Percentiles rank a stretch among this genome's conserved stretches.
These are phyloP conservation scores for Ptychodera flava DNA, from an alignment of 35 echinoderm and acorn worm species.

Conservation along the genomic window DNA sequence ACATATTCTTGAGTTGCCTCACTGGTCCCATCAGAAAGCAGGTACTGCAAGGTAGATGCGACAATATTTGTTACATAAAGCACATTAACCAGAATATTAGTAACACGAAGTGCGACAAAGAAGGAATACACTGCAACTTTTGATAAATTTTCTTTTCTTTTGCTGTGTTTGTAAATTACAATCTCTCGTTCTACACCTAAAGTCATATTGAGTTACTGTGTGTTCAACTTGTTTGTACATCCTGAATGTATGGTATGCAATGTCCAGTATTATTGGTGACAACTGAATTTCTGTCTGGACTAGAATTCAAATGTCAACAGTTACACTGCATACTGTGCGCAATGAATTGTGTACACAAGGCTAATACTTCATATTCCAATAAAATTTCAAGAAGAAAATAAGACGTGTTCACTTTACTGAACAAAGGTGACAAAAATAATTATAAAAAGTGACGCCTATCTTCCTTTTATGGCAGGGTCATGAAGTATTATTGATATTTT, in stretches of 20 bases:
- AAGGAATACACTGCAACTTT: not conserved
- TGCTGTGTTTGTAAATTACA: not conserved
- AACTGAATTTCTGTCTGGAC: too few relatives aligned
- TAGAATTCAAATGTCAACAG: too few relatives aligned
- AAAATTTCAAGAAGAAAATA: too few relatives aligned
- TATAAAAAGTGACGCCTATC: not conserved
- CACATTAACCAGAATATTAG: not conserved
- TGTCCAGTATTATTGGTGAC: too few relatives aligned
- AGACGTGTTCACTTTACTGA: not conserved
- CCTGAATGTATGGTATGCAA: too few relatives aligned
- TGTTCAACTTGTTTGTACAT: too few relatives aligned
- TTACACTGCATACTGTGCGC: too few relatives aligned
- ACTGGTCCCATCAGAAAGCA: constrained; percentile 89
- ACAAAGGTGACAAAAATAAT: not conserved
- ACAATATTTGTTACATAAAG: not conserved
- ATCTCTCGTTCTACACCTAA: not conserved
- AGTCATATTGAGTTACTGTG: not conserved
- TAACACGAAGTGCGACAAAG: too few relatives aligned
- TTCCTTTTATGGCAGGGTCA: not conserved
- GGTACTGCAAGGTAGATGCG: constrained; percentile 13
- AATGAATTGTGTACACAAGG: too few relatives aligned
- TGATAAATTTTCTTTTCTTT: not conserved
- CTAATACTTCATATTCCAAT: too few relatives aligned
- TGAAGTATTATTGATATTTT: not conserved
- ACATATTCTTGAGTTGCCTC: constrained; percentile 87